A percentile compares a stretch with the other conserved stretches of the same genome.
Evolutionary conservation across 1,140 invertebrate genomes (phyloP).

Genomic region (Lepidurus packardi): DNA sequence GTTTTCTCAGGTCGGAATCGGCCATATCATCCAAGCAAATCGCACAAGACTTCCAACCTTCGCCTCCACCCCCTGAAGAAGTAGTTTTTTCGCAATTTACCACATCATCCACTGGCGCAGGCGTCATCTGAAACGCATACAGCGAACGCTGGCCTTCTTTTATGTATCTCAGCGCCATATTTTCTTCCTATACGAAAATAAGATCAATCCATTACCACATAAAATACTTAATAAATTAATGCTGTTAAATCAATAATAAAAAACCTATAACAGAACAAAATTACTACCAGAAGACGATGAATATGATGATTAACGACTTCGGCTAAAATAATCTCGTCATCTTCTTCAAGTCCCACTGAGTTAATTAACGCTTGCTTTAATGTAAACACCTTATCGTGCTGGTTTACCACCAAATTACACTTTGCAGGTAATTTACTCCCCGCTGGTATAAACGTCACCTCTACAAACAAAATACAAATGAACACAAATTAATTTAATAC

Average conservation of each 20-base stretch:
- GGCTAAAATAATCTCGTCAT: slow-evolving; percentile 53
- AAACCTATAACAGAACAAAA: background rate
- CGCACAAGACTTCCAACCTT: slow-evolving; percentile 48
- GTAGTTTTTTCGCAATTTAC: background rate
- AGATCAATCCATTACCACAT: slow-evolving; percentile 17
- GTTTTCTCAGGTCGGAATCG: slow-evolving; percentile 53
- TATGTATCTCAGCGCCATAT: slow-evolving; percentile 51
- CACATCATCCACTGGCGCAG: slow-evolving; percentile 16
- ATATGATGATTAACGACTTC: slow-evolving; percentile 62
- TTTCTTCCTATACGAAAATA: slow-evolving; percentile 53
- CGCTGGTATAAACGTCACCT: slow-evolving; percentile 55
- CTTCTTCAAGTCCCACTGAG: slow-evolving; percentile 41
- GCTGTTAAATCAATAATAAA: slow-evolving; percentile 36
- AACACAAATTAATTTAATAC: slow-evolving; percentile 31
- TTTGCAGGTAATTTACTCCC: slow-evolving; percentile 47
- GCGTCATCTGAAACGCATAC: slow-evolving; percentile 44
- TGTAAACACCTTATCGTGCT: slow-evolving; percentile 55
- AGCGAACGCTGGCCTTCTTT: slow-evolving; percentile 50
- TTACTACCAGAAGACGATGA: slow-evolving; percentile 55
- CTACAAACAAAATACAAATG: slow-evolving; percentile 41
- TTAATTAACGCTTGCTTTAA: slow-evolving; percentile 54
- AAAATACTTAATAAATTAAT: slow-evolving; percentile 25
- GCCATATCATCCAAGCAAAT: slow-evolving; percentile 60
- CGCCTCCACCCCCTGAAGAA: background rate
- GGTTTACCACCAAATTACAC: slow-evolving; percentile 57